A percentile compares a stretch with the other conserved stretches of the same genome.
Conservation (phyloP, 2,888 invertebrate genomes). For the Caenorhabditis zanzibari region DNA sequence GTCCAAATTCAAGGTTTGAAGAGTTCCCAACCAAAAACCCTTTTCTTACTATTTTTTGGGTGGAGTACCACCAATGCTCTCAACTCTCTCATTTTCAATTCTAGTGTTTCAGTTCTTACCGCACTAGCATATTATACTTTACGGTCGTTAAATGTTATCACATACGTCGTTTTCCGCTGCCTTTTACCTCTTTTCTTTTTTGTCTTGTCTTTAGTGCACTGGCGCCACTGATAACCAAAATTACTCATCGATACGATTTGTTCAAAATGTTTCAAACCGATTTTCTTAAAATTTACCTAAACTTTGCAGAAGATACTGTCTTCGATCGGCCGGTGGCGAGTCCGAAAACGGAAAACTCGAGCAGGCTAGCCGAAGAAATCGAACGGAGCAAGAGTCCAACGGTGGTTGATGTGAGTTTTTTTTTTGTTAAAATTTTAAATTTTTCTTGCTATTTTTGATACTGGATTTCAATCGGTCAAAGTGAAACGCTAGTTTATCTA, state of each 20-base stretch:
- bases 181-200: not conserved
- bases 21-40: no score
- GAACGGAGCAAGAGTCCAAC: conserved; percentile 55
- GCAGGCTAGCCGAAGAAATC: conserved; percentile 57
- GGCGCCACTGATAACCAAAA: conserved; percentile 35
- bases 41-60: not conserved
- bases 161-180: not conserved
- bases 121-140: conserved; percentile 46
- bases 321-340: conserved; percentile 58
- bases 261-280: not conserved
- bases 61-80: not conserved
- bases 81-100: not conserved
- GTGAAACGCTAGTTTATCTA: not conserved
- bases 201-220: conserved; percentile 22
- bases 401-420: conserved; percentile 26
- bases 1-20: no score
- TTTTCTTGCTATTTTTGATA: not conserved
- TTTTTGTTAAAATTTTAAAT: no score
- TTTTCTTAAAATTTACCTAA: not conserved
- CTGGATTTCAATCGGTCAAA: no score
- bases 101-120: conserved; percentile 49
- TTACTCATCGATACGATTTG: conserved; percentile 31
- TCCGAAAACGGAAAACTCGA: conserved; percentile 60
- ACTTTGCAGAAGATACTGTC: conserved; percentile 55
- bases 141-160: conserved; percentile 52